A percentile compares a stretch with the other conserved stretches of the same genome.
Evolutionary conservation across 1,140 invertebrate species (phyloP).

Genomic region (Diplogasteroides magnus): DNA sequence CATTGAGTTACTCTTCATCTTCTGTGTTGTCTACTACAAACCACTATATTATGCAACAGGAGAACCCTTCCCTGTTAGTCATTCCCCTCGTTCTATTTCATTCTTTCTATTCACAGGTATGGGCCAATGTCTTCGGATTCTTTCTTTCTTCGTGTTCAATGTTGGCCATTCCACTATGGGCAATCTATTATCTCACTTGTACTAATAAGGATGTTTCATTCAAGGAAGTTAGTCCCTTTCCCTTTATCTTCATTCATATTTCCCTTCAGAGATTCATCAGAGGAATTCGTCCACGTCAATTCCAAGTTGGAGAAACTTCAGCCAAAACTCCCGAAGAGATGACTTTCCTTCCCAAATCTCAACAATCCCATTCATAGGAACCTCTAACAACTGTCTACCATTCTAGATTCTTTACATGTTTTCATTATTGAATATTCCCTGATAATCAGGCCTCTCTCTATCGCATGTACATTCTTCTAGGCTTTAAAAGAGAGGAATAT

Average conservation of each 20-base stretch:
- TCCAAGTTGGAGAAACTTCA: not conserved
- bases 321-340: not conserved
- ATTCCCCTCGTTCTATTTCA: not conserved
- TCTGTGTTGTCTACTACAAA: conserved; percentile 35
- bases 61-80: conserved; percentile 18
- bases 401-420: too few relatives aligned
- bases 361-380: too few relatives aligned
- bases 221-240: conserved; percentile 20
- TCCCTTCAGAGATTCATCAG: not conserved
- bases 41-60: conserved; percentile 29
- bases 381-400: too few relatives aligned
- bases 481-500: too few relatives aligned
- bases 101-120: conserved; percentile 1
- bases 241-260: not conserved
- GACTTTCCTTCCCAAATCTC: not conserved
- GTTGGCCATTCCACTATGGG: conserved; percentile 34
- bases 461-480: too few relatives aligned
- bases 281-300: not conserved
- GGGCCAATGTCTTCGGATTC: conserved; percentile 34
- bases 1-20: conserved; percentile 32
- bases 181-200: conserved; percentile 32
- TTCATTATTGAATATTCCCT: too few relatives aligned
- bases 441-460: too few relatives aligned
- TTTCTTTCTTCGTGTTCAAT: conserved; percentile 35
- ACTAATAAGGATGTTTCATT: conserved; percentile 18